A percentile compares a stretch with the other conserved stretches of the same genome.
Evolutionary conservation across 1,140 invertebrate genomes (phyloP).

Genomic region (Papilio polyxenes): DNA sequence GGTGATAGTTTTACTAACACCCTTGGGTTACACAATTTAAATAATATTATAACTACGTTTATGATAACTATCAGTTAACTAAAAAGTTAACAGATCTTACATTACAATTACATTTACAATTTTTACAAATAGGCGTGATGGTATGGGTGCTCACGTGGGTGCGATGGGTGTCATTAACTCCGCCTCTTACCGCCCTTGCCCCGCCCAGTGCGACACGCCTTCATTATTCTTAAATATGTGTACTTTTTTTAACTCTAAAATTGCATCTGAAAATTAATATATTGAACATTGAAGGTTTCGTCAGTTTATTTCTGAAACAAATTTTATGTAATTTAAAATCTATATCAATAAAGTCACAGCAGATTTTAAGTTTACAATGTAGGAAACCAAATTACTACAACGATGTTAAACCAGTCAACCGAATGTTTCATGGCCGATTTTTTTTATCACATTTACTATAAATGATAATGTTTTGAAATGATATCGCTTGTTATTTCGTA

Average conservation of each 20-base stretch:
- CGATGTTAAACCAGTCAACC: background rate
- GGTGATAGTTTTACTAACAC: too few species aligned
- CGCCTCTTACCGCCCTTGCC: constrained; percentile 42
- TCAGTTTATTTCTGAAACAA: background rate
- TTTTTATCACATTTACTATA: too few species aligned
- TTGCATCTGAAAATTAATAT: background rate
- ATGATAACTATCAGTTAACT: too few species aligned
- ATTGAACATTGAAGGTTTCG: background rate
- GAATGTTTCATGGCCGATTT: too few species aligned
- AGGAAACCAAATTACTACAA: background rate
- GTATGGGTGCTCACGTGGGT: constrained; percentile 67
- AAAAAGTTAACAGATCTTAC: too few species aligned
- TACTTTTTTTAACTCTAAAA: background rate
- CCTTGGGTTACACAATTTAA: too few species aligned
- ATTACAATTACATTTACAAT: too few species aligned
- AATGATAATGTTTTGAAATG: too few species aligned
- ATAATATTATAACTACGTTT: too few species aligned
- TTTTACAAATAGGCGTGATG: too few species aligned
- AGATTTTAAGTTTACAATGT: background rate
- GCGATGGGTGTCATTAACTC: constrained; percentile 54
- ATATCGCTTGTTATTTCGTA: too few species aligned
- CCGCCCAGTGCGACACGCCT: constrained; percentile 47
- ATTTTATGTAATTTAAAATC: background rate
- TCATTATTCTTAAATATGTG: background rate
- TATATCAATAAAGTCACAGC: too few species aligned